These are phyloP conservation scores for Atta colombica DNA, from an alignment of 1,140 invertebrate species.

Conservation along the genomic window DNA sequence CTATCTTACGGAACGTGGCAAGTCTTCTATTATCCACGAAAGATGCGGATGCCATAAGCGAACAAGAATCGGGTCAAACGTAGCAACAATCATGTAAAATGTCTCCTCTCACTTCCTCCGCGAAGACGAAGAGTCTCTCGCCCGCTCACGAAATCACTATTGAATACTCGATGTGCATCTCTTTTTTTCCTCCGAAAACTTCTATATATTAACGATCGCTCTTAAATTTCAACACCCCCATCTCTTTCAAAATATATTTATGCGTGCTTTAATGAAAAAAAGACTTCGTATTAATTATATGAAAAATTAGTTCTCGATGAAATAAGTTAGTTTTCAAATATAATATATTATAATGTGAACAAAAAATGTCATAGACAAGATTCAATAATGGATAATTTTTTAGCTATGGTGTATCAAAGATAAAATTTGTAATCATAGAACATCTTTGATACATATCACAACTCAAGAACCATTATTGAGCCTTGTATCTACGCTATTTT, in stretches of 20 bases:
- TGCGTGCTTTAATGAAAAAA: background rate
- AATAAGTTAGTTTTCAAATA: too few relatives aligned
- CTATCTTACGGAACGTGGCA: constrained; percentile 58
- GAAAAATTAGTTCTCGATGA: too few relatives aligned
- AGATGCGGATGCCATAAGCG: constrained; percentile 44
- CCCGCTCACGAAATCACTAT: constrained; percentile 7
- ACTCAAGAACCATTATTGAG: too few relatives aligned
- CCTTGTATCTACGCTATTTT: too few relatives aligned
- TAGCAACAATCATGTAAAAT: constrained; percentile 45
- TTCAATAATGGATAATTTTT: too few relatives aligned
- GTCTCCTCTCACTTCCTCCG: constrained; percentile 7
- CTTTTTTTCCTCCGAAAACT: background rate
- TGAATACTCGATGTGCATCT: background rate
- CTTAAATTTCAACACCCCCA: background rate
- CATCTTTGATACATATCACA: background rate
- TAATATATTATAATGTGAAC: too few relatives aligned
- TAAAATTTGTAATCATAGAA: background rate
- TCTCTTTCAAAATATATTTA: background rate
- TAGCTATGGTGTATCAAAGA: background rate
- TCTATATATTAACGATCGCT: background rate
- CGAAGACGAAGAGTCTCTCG: background rate
- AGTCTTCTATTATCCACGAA: constrained; percentile 14
- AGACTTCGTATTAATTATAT: too few relatives aligned
- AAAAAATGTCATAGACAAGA: too few relatives aligned
- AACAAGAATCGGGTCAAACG: constrained; percentile 63